Evolutionary conservation across 2,888 invertebrate species (phyloP), one percentile per base, ranked within the genome.

Genomic region (Drosophila robusta): DNA sequence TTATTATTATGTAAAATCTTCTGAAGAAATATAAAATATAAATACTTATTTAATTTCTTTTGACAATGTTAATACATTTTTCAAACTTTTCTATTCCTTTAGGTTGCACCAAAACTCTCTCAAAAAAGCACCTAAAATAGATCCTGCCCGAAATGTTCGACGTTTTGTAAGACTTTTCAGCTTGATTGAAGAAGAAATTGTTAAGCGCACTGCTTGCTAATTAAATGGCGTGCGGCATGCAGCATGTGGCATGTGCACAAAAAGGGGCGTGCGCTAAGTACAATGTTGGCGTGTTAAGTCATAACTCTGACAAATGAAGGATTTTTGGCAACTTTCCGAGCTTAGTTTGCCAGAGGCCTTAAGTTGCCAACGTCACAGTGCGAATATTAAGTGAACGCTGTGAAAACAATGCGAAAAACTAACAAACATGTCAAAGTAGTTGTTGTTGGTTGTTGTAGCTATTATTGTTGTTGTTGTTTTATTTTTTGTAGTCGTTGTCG

Each of bases 361-460:
- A 66, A 61, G 61, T 66, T 66, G 36, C 39, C 57, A 66, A 44
- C 66, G 44, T 61, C 56, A 70, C 74, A 63, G 36, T 50, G 74
- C 58, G 57, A 54, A 69, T 62, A 62, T 68, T 41, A 63, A 69
- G 62, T 46, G 62, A 22, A 24, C 42, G 42, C 49, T 55, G 32
- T 6, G 22, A 29, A 66, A 68, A 68, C 62, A 70, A 72, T 74
- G 61, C 38, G 46, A 29, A 70, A 70, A 73, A 70, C 76, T 58
- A 72, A 69, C 74, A 70, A 64, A 76, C 66, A 76, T 70, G 74
- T 73, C 70, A 58, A 49, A 41, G 56, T 41, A 51, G 57, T 63
- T 49, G 49, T 54, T 60, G 52, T 57, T 14, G 34, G 41, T 61
- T 75, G 42, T 18, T 22, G 41, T 34, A 22, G 22, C 22, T 22